Conservation (phyloP, 2,888 invertebrate genomes). For the Xanthorhoe spadicearia region DNA sequence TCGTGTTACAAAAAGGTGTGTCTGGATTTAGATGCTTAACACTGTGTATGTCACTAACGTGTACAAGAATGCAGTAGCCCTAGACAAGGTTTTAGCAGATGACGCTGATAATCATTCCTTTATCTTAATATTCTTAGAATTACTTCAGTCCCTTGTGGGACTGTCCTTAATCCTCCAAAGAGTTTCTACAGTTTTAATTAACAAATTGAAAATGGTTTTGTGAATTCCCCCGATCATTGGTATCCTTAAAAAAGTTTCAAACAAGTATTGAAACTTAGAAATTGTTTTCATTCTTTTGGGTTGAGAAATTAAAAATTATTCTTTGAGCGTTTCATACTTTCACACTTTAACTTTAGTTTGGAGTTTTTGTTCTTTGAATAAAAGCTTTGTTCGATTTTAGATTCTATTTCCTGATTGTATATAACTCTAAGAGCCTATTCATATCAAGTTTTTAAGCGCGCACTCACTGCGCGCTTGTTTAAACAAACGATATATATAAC, state of each 20-base stretch:
- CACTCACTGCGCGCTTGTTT: too few species aligned
- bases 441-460: too few species aligned
- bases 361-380: slow-evolving; percentile 17
- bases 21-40: too few species aligned
- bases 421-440: too few species aligned
- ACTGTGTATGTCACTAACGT: too few species aligned
- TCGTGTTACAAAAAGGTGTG: too few species aligned
- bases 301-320: slow-evolving; percentile 27
- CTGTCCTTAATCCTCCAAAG: slow-evolving; percentile 20
- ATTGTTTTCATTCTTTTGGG: slow-evolving; percentile 31
- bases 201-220: slow-evolving; percentile 54
- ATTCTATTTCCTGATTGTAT: not conserved
- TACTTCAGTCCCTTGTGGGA: slow-evolving; percentile 1
- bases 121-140: not conserved
- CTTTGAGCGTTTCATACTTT: slow-evolving; percentile 20
- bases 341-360: slow-evolving; percentile 19
- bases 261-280: slow-evolving; percentile 27
- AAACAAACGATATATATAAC: too few species aligned
- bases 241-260: slow-evolving; percentile 30
- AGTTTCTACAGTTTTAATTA: slow-evolving; percentile 51
- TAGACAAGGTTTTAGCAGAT: not conserved
- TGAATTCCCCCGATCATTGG: slow-evolving; percentile 48
- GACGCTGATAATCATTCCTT: too few species aligned
- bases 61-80: not conserved
- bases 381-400: slow-evolving; percentile 17